Base-by-base conservation (phyloP, 2,888 invertebrate species). In the Callinectes sapidus region DNA sequence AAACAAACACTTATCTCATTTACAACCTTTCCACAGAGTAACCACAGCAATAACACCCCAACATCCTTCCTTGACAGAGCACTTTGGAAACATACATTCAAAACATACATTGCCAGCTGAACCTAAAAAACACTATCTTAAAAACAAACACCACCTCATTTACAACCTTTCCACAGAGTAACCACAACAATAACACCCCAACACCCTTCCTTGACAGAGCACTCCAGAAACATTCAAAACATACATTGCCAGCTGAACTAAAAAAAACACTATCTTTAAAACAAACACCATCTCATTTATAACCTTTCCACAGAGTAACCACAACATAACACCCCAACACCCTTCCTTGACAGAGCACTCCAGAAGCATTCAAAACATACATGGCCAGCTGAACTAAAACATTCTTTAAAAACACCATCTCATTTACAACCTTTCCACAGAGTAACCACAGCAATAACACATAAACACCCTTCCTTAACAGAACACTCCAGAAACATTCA, bases 51-150 rank as follows among this genome's bases (percentile, higher is more conserved):
- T 42, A 42, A 42, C 42, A 42, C 42, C 2, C 42, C 66, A 23
- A 23, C 28, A 18, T n/a, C 35, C 14, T 35, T 28, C 5, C 23
- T 14, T 77, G n/a, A 48, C 66, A 97, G 96, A 95, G 96, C 0
- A 95, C 94, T 14, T 66, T 90, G 35, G 94, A 94, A 86, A 97
- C 96, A 90, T 97, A 97, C 95, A 96, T 97, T 14, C 96, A 96
- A 86, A 97, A 97, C 95, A 95, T 97, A 90, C 96, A 96, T 94
- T 96, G 96, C 90, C 97, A 96, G 95, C 95, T 97, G 94, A n/a
- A n/a, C n/a, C n/a, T n/a, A n/a, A n/a, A n/a, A n/a, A n/a, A n/a
- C n/a, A n/a, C n/a, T n/a, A n/a, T n/a, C n/a, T n/a, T n/a, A n/a
- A n/a, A n/a, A n/a, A n/a, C n/a, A n/a, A n/a, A n/a, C n/a, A n/a